phyloP scores from a whole-genome alignment of 2,797 vertebrate species.

The Anas bahamensis region DNA sequence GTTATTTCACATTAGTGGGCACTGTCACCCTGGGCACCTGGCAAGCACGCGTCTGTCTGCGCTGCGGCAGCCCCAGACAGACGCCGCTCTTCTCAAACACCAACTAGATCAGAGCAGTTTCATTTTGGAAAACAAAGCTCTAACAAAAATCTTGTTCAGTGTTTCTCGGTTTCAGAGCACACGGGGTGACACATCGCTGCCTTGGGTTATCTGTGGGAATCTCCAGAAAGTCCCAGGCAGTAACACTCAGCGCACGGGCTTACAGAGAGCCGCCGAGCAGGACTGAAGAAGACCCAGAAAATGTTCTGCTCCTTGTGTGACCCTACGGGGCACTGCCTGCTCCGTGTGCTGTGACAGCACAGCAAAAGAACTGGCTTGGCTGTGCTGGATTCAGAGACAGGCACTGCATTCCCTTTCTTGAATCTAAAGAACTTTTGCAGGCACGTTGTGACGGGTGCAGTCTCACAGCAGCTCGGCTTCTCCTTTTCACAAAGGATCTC shows the following conservation, averaged over 20 bases:
- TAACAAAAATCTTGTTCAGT: neutral
- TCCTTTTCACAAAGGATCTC: neutral
- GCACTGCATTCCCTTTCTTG: neutral
- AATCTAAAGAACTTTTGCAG: neutral
- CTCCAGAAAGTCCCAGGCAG: neutral
- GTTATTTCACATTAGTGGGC: neutral
- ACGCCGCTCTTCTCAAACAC: neutral
- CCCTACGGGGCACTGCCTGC: neutral
- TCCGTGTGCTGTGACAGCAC: fast-evolving
- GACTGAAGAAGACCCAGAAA: neutral
- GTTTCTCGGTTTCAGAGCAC: neutral
- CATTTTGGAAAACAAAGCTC: neutral
- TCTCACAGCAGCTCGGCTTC: neutral
- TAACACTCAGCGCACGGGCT: neutral
- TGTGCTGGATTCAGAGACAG: fast-evolving
- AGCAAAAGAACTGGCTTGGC: neutral
- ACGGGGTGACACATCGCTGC: neutral
- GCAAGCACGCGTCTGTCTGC: neutral
- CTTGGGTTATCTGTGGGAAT: neutral
- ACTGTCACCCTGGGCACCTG: neutral
- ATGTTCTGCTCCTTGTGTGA: neutral
- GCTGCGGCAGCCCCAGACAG: neutral
- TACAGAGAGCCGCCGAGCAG: neutral
- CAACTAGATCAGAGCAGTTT: neutral
- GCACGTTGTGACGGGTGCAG: neutral